These are phyloP conservation scores for Paratilapia polleni DNA, from an alignment of 2,113 vertebrate species.

Conservation along the genomic window DNA sequence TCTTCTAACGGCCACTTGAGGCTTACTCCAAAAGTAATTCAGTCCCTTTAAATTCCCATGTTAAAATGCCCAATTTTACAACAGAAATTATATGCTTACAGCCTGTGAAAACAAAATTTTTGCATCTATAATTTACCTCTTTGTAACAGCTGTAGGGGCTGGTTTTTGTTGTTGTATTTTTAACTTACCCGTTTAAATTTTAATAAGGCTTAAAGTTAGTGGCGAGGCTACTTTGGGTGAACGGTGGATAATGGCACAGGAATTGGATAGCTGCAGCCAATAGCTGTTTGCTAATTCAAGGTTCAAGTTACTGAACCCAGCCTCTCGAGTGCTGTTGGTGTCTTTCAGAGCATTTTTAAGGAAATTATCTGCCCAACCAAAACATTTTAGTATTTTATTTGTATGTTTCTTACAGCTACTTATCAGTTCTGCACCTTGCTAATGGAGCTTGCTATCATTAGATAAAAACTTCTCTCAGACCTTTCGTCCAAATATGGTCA, in stretches of 20 bases:
- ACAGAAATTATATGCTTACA: not conserved
- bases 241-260: not conserved
- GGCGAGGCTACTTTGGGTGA: not conserved
- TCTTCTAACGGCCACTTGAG: not conserved
- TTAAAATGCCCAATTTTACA: not conserved
- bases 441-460: too few species aligned
- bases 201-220: not conserved
- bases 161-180: not conserved
- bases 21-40: not conserved
- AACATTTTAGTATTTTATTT: not conserved
- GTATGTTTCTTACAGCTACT: not conserved
- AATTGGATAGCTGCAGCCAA: not conserved
- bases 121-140: not conserved
- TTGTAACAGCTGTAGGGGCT: rapidly evolving
- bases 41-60: not conserved
- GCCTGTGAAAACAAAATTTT: not conserved
- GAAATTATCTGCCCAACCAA: not conserved
- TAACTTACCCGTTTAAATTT: not conserved
- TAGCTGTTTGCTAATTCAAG: not conserved
- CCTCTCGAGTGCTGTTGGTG: not conserved
- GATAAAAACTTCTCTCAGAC: too few species aligned
- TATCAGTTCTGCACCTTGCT: not conserved
- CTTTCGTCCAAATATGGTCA: too few species aligned
- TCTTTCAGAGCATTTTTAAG: not conserved
- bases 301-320: not conserved